phyloP scores from a whole-genome alignment of 2,113 vertebrate species.

The Brachyhypopomus gauderio region DNA sequence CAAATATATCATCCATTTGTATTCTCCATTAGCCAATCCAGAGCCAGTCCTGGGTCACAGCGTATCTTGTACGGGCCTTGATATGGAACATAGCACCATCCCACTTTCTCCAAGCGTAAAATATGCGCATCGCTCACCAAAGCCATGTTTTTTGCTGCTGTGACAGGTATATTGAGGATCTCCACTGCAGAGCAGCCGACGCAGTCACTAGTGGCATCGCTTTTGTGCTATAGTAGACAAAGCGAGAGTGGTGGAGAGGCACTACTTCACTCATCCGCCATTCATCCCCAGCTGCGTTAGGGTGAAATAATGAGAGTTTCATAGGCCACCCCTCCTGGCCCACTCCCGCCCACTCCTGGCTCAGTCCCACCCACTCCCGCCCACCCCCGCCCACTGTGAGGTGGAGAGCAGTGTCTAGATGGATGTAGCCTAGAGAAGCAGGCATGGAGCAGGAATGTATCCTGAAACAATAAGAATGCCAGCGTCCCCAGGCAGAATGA shows the following conservation, averaged over 20 bases:
- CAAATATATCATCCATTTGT: neutral
- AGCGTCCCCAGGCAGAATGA: neutral
- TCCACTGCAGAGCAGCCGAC: neutral
- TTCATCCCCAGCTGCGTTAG: slow-evolving; percentile 36
- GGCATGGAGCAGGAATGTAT: slow-evolving; percentile 39
- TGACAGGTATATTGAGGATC: slow-evolving; percentile 26
- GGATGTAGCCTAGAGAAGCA: neutral
- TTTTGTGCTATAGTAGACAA: slow-evolving; percentile 15
- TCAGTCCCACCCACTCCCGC: slow-evolving; percentile 11
- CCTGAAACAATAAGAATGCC: slow-evolving; percentile 41
- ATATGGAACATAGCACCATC: slow-evolving; percentile 24
- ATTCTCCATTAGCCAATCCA: neutral
- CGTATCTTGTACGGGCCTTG: neutral
- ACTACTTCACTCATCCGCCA: neutral
- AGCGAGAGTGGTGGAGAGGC: neutral
- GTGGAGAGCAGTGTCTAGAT: no score
- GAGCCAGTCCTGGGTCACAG: neutral
- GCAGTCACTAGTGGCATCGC: slow-evolving; percentile 2
- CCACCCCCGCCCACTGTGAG: no score
- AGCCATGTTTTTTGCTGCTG: slow-evolving; percentile 25
- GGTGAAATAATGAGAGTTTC: slow-evolving; percentile 32
- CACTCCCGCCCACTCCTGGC: slow-evolving; percentile 6
- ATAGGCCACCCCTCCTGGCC: neutral
- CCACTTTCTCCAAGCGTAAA: neutral
- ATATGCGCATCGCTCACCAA: neutral